These are phyloP conservation scores for Crocuta crocuta DNA, from an alignment of 2,113 vertebrate genomes.

Conservation along the genomic window DNA sequence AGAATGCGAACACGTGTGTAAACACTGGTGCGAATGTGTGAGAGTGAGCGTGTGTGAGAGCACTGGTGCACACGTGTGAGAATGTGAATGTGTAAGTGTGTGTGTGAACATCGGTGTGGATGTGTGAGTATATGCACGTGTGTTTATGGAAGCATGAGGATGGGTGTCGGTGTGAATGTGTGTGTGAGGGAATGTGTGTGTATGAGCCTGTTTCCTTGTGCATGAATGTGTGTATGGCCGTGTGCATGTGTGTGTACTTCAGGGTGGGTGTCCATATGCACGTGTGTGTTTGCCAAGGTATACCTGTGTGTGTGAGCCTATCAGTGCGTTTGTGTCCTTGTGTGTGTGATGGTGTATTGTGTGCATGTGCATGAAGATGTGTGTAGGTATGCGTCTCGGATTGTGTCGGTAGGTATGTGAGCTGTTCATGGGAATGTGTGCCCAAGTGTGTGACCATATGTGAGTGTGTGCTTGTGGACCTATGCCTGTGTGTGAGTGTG, in stretches of 20 bases:
- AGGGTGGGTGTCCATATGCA: background rate
- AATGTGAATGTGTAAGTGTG: background rate
- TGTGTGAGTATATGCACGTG: fast-evolving
- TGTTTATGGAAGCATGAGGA: background rate
- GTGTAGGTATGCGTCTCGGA: background rate
- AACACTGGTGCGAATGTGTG: no score
- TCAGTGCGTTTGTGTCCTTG: background rate
- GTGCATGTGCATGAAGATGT: background rate
- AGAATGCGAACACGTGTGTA: no score
- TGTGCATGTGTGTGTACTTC: background rate
- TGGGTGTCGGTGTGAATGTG: background rate
- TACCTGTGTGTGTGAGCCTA: background rate
- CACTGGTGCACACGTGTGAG: no score
- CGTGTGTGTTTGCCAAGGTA: background rate
- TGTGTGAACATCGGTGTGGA: fast-evolving
- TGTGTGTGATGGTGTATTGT: background rate
- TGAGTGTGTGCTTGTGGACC: background rate
- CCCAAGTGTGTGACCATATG: background rate
- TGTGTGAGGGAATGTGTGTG: background rate
- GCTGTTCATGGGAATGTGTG: background rate
- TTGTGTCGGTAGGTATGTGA: background rate
- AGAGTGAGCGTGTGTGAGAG: no score
- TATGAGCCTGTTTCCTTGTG: background rate
- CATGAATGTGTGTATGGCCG: background rate
- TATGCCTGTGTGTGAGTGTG: background rate